Conservation (phyloP, 2,113 vertebrate genomes). For the Coryphaenoides rupestris region DNA sequence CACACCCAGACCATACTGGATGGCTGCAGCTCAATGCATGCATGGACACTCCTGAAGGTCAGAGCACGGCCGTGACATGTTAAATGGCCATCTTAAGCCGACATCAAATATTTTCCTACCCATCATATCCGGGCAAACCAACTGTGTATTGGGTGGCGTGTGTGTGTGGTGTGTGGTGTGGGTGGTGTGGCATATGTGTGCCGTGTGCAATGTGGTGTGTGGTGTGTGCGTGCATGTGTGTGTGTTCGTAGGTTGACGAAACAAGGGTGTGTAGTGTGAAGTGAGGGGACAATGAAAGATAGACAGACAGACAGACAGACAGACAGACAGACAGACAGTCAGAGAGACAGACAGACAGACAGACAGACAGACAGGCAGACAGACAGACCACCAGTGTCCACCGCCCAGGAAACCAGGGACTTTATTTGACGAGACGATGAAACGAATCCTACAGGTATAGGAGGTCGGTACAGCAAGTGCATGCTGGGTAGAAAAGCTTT, state of each 20-base stretch:
- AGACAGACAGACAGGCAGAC: constrained; percentile 7
- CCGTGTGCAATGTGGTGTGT: background rate
- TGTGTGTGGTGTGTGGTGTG: constrained; percentile 4
- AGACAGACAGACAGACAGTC: constrained; percentile 12
- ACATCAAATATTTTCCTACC: constrained; percentile 75
- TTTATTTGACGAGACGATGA: background rate
- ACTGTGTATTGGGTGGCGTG: constrained; percentile 10
- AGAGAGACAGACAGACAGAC: background rate
- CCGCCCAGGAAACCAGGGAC: constrained; percentile 23
- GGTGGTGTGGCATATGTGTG: background rate
- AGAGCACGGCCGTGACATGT: constrained; percentile 66
- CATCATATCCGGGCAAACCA: constrained; percentile 64
- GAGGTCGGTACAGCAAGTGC: background rate
- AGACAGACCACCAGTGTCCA: constrained; percentile 6
- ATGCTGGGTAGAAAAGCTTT: background rate
- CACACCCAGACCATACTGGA: constrained; percentile 8
- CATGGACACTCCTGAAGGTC: constrained; percentile 68
- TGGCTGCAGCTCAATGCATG: constrained; percentile 36
- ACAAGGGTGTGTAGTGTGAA: background rate
- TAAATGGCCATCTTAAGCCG: constrained; percentile 60
- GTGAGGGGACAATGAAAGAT: background rate
- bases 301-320: constrained; percentile 4
- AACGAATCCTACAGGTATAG: constrained; percentile 12
- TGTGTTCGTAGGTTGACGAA: too few relatives aligned
- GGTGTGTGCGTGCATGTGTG: too few relatives aligned